Base-by-base conservation (phyloP, 2,888 invertebrate genomes). In the Julus scanicus region DNA sequence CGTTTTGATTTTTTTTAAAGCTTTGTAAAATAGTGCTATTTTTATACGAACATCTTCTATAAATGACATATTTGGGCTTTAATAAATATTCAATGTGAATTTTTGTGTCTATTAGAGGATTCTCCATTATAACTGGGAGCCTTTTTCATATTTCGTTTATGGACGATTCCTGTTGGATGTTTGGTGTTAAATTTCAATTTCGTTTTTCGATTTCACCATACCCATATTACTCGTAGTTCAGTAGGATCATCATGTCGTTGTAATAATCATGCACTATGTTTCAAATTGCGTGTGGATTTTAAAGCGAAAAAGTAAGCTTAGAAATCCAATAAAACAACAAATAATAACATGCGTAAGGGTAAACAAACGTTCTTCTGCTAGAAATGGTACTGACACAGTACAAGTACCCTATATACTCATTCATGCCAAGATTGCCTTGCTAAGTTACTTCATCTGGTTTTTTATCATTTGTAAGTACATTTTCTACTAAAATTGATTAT, bases 1-100 rank as follows among this genome's bases (percentile, higher is more conserved):
- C n/a, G 8, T 63, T 63, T 63, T n/a, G 63, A 63, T 63, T 63
- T 63, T 63, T n/a, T 63, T 63, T 8, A 63, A 63, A n/a, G 63
- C 63, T 63, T 63, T 63, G 63, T 63, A 63, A 63, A 63, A 63
- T 63, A 63, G 63, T 63, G 63, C 63, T 63, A 63, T 63, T 63
- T 63, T 17, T 63, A 63, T 63, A 63, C 63, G 63, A 63, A 63
- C 63, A 3, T 63, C 63, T 63, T 63, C 63, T 63, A 63, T n/a
- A n/a, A 63, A 63, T 2, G 63, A 63, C 2, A 63, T 63, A 63
- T n/a, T 63, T 63, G 13, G 63, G 63, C 63, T 63, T 63, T 63
- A 63, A 63, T 63, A 63, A n/a, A 63, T 63, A 63, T 63, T 63
- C 63, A n/a, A 5, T 63, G 63, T 63, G n/a, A 48, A 9, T 63